phyloP scores from a whole-genome alignment of 2,113 vertebrate genomes.

The Ginglymostoma cirratum region DNA sequence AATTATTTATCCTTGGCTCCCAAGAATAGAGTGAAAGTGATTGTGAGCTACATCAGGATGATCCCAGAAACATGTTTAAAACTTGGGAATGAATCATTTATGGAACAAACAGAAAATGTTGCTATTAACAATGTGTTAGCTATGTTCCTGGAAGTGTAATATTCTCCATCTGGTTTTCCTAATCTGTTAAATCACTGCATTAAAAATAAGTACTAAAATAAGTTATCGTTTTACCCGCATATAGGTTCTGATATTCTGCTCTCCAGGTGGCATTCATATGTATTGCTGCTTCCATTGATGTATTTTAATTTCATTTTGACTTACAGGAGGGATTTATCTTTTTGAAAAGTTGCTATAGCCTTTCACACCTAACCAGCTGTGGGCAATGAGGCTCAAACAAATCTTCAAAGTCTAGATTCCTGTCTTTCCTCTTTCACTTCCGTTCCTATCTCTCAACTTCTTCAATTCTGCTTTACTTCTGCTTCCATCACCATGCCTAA shows the following conservation, averaged over 20 bases:
- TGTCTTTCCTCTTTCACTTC: not conserved
- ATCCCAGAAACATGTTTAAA: not conserved
- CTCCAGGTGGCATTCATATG: not conserved
- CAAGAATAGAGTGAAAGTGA: not conserved
- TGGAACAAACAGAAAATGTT: not conserved
- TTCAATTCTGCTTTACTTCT: not conserved
- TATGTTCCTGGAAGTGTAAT: not conserved
- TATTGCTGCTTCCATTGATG: not conserved
- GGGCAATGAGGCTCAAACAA: not conserved
- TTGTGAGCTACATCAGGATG: not conserved
- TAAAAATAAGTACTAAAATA: constrained; percentile 9
- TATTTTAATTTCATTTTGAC: not conserved
- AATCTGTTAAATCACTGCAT: constrained; percentile 8
- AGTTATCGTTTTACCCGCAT: not conserved
- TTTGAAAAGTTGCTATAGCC: not conserved
- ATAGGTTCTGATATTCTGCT: not conserved
- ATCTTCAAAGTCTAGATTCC: not conserved
- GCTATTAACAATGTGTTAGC: not conserved
- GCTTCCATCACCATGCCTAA: not conserved
- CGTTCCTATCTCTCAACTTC: not conserved
- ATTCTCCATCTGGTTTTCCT: constrained; percentile 21
- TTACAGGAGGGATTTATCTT: not conserved
- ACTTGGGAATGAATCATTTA: not conserved
- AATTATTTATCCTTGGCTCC: not conserved
- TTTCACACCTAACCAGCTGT: not conserved